Evolutionary conservation across 64 coral and sea anemone genomes (phyloP), one percentile per base, ranked within the genome.

Genomic region (Pachyseris speciosa): DNA sequence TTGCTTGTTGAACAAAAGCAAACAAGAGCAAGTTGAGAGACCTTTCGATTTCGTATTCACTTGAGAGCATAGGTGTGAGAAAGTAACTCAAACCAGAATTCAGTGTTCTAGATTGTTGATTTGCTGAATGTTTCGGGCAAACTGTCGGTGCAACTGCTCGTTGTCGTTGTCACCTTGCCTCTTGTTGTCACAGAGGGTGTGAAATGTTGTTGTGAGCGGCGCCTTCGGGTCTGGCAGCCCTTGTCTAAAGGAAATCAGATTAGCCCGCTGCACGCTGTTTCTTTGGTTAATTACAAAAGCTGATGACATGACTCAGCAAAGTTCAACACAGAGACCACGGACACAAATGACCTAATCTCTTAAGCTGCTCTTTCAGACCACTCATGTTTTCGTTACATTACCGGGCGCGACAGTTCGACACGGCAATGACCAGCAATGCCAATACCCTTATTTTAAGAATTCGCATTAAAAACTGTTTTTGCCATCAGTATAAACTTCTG

Each of bases 181-280:
- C 22, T 42, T n/a, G 45, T 50, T 57, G 50, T 52, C 75, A n/a
- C 25, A 19, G 4, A 19, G 40, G 37, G 77, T 81, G 77, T 63
- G 77, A 81, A 81, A 80, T 38, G 77, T 81, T 63, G 13, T 81
- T 81, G 24, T 1, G 8, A 81, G 53, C 31, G 77, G 77, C 77
- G 77, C 77, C 77, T 81, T 81, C 77, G 77, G 77, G 77, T 81
- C 77, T 81, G 36, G 15, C 1, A 8, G 76, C 51, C 74, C 33
- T 57, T 40, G n/a, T 15, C 12, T 53, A 81, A 81, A 27, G n/a
- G 20, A 61, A 61, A 61, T 81, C 52, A 81, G 77, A 81, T 81
- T 81, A 81, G 55, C 4, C 34, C 52, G 53, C n/a, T 61, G 63
- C 55, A 60, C 24, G 77, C 36, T 60, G 77, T 40, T 81, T 81